These are phyloP conservation scores for Mellivora capensis DNA, from an alignment of 2,113 vertebrate species.

Conservation along the genomic window DNA sequence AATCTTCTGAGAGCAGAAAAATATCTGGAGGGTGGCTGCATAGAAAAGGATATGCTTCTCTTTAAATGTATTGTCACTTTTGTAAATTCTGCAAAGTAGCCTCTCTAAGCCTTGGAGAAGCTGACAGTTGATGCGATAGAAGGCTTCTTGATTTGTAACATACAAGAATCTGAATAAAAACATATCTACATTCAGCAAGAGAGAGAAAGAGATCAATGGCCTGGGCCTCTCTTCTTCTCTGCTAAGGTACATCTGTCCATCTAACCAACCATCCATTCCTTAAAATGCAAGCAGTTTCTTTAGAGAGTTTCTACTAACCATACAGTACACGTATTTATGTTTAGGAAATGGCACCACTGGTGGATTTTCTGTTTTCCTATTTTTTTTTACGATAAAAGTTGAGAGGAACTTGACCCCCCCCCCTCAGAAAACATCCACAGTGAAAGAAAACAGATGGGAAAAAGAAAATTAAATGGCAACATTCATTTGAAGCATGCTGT, in stretches of 20 bases:
- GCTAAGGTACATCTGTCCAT: background rate
- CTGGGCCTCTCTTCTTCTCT: conserved; percentile 43
- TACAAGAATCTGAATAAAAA: conserved; percentile 36
- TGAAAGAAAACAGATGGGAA: background rate
- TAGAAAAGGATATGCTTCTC: conserved; percentile 62
- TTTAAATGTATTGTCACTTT: conserved; percentile 56
- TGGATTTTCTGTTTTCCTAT: conserved; percentile 42
- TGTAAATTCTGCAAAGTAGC: conserved; percentile 9
- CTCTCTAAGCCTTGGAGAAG: conserved; percentile 56
- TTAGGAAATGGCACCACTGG: conserved; percentile 9
- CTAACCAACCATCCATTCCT: conserved; percentile 52
- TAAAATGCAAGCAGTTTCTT: conserved; percentile 68
- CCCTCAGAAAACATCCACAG: background rate
- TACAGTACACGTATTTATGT: background rate
- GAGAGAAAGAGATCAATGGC: conserved; percentile 55
- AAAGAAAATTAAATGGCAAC: conserved; percentile 38
- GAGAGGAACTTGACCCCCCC: background rate
- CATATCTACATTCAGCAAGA: conserved; percentile 49
- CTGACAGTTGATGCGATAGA: background rate
- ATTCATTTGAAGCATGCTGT: background rate
- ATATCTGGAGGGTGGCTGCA: background rate
- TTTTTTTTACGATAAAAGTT: conserved; percentile 22
- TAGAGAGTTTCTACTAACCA: conserved; percentile 44
- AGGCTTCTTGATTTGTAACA: conserved; percentile 41
- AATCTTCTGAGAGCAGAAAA: conserved; percentile 56